Base-by-base conservation (phyloP, 2,113 vertebrate species). In the Rhinolophus sinicus region DNA sequence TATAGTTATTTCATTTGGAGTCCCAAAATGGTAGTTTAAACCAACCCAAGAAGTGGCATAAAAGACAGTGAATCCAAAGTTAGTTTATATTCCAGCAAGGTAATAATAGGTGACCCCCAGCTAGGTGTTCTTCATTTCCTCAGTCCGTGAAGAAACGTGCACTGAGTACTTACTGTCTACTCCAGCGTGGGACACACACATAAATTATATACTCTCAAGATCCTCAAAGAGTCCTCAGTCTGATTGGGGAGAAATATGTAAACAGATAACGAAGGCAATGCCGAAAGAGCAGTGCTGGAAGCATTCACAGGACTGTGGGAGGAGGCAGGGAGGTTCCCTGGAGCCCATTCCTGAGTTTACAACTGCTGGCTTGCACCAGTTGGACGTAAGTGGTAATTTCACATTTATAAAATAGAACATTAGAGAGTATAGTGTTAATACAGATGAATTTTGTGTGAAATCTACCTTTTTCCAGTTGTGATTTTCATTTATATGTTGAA, bases 1-100 rank as follows among this genome's bases (percentile, higher is more conserved):
- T 94, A 93, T 72, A 88, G 70, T 92, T 88, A 47, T 93, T 82
- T 97, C 52, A 40, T 84, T 90, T 96, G 83, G 40, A 93, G 76
- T 94, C 91, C 76, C 44, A 22, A 83, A 95, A 76, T 96, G 56
- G 80, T 72, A 38, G 64, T 65, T 95, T 88, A 95, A 96, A 62
- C 12, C 52, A n/a, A 40, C 60, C 35, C 81, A 33, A 70, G 56
- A 72, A 64, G 19, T 86, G 30, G 24, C 52, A 28, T 81, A 28
- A 44, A 44, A 82, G 33, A 56, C 44, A 64, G 72, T 30, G 35
- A 35, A 44, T n/a, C 28, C 58, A 24, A 93, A 65, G 40, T 93
- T 65, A 50, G 28, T 93, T 81, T 95, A 14, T 73, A 50, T 73
- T 50, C 30, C 33, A 77, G 56, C 64, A 88, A 28, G 58, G 22